Evolutionary conservation across 37 sponge, comb jelly and placozoan genomes (phyloP), one percentile per base, ranked within the genome.

Genomic region (Oscarella lobularis): DNA sequence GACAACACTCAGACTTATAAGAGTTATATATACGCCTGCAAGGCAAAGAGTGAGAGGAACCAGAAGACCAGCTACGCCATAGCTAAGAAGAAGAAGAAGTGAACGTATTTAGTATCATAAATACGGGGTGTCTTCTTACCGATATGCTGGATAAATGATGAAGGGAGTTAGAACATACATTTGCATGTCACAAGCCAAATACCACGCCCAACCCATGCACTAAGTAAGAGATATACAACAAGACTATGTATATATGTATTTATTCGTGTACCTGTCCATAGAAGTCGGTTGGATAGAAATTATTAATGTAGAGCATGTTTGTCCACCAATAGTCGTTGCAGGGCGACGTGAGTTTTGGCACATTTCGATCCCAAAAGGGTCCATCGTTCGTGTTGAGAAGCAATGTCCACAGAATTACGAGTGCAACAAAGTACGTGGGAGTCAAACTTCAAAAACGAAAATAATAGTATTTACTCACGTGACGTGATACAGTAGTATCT

Each of bases 131-230:
- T 4, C 4, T 68, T 4, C 71, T 29, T 5, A 68, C 71, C 6
- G 31, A 35, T 68, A 68, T 34, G 71, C 39, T 0, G 87, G 87
- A 3, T 86, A 68, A 33, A 95, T 32, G 29, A 95, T 66, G 0
- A 86, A 31, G 14, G 96, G 96, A 81, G 87, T 75, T 31, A 91
- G 74, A 55, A 91, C 31, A 66, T 75, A 87, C 72, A 95, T 89
- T 77, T 95, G 96, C 86, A 91, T 91, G 55, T 95, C 96, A 77
- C 81, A 84, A 9, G 92, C 89, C 30, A 95, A 79, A 40, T 95
- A 95, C 92, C 92, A 95, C 0, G 85, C 60, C 92, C 92, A 91
- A 4, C 79, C 82, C 33, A 88, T 73, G 71, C 96, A 95, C 35
- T 86, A 39, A 3, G 6, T 5, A 68, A 4, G 31, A 68, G 33